A percentile compares a stretch with the other conserved stretches of the same genome.
Conservation (phyloP, 2,888 invertebrate genomes). For the Laothoe populi region DNA sequence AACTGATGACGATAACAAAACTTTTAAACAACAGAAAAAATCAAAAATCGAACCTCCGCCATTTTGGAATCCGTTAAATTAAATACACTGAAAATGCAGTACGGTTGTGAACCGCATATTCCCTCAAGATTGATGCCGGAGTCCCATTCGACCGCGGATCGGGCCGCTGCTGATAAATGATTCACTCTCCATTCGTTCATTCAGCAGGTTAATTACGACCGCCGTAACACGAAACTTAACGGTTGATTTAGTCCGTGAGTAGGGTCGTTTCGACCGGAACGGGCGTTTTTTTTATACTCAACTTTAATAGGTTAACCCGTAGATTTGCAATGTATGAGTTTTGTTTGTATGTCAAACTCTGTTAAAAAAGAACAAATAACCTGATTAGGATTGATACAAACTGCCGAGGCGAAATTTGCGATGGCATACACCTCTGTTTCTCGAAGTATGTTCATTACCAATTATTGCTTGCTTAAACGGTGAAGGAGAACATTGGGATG, state of each 20-base stretch:
- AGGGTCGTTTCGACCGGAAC: constrained; percentile 47
- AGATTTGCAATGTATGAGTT: constrained; percentile 32
- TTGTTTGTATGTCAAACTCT: too few species aligned
- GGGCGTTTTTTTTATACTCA: constrained; percentile 33
- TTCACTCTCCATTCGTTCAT: constrained; percentile 52
- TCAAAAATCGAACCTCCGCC: not conserved
- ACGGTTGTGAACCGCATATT: constrained; percentile 1
- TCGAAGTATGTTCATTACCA: too few species aligned
- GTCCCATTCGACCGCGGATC: constrained; percentile 35
- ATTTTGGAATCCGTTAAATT: not conserved
- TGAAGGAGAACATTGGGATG: too few species aligned
- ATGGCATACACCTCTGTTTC: too few species aligned
- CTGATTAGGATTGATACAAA: too few species aligned
- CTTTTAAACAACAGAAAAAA: not conserved
- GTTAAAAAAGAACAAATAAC: too few species aligned
- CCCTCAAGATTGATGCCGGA: constrained; percentile 13
- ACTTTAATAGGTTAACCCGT: constrained; percentile 47
- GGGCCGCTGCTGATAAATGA: constrained; percentile 50
- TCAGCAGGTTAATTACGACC: constrained; percentile 62
- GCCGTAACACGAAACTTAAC: constrained; percentile 59
- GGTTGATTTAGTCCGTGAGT: constrained; percentile 62
- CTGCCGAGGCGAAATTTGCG: too few species aligned
- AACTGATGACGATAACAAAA: too few species aligned
- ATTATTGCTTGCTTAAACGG: too few species aligned
- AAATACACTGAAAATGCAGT: constrained; percentile 17